These are phyloP conservation scores for Panurus biarmicus DNA, from an alignment of 2,113 vertebrate species.

Conservation along the genomic window DNA sequence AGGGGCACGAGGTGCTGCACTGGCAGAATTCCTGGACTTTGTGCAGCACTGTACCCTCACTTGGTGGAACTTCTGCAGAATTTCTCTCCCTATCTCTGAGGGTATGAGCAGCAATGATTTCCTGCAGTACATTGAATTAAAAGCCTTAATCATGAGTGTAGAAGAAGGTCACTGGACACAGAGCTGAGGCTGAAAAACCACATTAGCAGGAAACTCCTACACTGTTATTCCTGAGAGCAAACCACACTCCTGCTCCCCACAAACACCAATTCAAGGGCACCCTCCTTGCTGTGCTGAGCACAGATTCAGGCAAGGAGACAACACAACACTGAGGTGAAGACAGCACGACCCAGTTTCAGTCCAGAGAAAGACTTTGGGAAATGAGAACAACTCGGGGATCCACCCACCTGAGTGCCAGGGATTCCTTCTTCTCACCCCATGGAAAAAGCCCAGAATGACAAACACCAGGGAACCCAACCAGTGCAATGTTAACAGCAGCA, in stretches of 20 bases:
- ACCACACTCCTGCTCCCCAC: neutral
- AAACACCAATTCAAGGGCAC: neutral
- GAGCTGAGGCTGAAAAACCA: neutral
- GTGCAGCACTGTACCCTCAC: neutral
- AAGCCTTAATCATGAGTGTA: neutral
- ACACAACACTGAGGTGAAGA: neutral
- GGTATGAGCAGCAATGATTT: neutral
- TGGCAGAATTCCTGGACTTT: neutral
- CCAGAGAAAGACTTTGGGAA: neutral
- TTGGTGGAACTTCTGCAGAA: neutral
- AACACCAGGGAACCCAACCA: neutral
- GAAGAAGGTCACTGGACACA: neutral
- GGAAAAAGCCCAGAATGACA: neutral
- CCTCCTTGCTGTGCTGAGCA: neutral
- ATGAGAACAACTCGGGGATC: neutral
- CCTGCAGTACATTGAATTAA: neutral
- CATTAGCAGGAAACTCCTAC: neutral
- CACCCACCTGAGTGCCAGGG: neutral
- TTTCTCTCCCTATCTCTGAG: neutral
- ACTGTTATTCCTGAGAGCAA: neutral
- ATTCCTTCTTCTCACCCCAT: neutral
- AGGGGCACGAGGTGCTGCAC: neutral
- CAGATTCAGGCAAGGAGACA: neutral
- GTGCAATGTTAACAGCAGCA: rapidly evolving
- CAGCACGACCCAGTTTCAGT: neutral